Conservation (phyloP, 2,797 vertebrate species). For the Anisognathus igniventris region DNA sequence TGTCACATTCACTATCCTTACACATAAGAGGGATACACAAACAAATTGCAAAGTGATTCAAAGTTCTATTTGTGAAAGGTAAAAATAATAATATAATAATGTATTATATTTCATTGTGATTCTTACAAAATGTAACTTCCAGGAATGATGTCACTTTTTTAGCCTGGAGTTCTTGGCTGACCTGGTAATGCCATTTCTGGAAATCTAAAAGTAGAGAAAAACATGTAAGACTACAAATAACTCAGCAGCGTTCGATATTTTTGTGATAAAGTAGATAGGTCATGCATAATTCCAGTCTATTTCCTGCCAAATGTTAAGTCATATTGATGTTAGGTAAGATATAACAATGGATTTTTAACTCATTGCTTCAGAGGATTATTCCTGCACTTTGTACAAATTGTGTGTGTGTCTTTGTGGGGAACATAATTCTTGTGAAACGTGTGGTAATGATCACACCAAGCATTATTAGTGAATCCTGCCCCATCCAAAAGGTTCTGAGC, state of each 20-base stretch:
- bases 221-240: not conserved
- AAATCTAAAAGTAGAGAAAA: not conserved
- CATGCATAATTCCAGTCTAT: not conserved
- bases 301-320: constrained; percentile 15
- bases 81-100: not conserved
- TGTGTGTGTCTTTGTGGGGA: not conserved
- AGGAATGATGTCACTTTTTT: not conserved
- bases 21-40: not conserved
- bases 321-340: not conserved
- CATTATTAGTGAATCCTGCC: not conserved
- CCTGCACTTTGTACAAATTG: not conserved
- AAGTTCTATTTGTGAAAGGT: not conserved
- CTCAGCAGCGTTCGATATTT: not conserved
- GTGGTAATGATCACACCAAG: not conserved
- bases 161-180: constrained; percentile 2
- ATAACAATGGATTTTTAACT: not conserved
- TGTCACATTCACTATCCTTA: not conserved
- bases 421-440: not conserved
- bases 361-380: not conserved
- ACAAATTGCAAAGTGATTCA: not conserved
- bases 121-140: not conserved
- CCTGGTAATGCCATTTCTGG: not conserved
- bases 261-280: not conserved
- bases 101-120: not conserved
- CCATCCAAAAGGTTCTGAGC: not conserved